Conservation (phyloP, 2,888 invertebrate genomes). For the Gortyna flavago region DNA sequence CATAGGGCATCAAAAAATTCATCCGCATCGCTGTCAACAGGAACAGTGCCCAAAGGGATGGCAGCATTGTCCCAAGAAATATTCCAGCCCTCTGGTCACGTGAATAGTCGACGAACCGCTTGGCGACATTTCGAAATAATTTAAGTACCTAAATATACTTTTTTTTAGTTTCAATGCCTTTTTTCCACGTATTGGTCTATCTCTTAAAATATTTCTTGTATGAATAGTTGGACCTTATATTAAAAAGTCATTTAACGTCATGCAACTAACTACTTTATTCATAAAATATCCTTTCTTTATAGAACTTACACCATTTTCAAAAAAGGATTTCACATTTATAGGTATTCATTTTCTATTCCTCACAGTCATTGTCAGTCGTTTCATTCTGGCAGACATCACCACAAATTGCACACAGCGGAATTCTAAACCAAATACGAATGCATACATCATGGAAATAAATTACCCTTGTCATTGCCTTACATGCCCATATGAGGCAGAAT, state of each 20-base stretch:
- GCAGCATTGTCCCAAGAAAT: too few species aligned
- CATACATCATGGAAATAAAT: constrained; percentile 58
- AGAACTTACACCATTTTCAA: not conserved
- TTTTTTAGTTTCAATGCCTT: too few species aligned
- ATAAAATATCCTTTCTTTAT: too few species aligned
- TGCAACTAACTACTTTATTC: not conserved
- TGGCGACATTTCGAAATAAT: too few species aligned
- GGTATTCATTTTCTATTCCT: constrained; percentile 14
- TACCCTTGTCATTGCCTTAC: constrained; percentile 53
- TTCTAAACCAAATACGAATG: constrained; percentile 53
- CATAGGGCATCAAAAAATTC: too few species aligned
- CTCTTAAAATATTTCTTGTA: not conserved
- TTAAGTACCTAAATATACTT: too few species aligned
- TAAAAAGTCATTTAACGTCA: not conserved
- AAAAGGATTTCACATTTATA: constrained; percentile 9
- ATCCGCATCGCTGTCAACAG: too few species aligned
- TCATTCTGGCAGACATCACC: constrained; percentile 24
- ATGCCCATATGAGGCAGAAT: constrained; percentile 38
- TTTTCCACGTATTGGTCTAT: too few species aligned
- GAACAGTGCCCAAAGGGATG: too few species aligned
- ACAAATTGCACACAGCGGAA: constrained; percentile 44
- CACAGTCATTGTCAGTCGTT: constrained; percentile 31
- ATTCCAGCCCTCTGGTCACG: too few species aligned
- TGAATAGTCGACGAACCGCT: too few species aligned
- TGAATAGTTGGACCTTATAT: not conserved